phyloP scores from a whole-genome alignment of 2,888 invertebrate species.

The Epinotia bilunana region DNA sequence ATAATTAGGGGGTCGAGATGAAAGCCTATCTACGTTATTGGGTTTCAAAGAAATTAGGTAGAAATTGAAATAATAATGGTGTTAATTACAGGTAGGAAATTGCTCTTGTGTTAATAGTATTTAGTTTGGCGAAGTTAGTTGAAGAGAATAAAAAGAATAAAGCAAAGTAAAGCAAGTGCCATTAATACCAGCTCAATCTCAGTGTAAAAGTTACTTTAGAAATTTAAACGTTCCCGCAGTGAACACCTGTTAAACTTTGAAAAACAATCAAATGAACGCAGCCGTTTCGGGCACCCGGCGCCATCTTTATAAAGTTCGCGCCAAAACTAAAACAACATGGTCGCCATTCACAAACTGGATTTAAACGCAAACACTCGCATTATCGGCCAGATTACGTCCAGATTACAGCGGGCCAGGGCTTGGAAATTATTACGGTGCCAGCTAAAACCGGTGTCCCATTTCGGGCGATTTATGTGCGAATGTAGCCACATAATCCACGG shows the following conservation, averaged over 20 bases:
- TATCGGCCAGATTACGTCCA: constrained; percentile 83
- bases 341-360: constrained; percentile 69
- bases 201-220: constrained; percentile 42
- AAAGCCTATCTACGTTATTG: constrained; percentile 47
- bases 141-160: constrained; percentile 2
- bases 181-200: constrained; percentile 33
- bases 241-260: constrained; percentile 50
- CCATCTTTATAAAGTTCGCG: constrained; percentile 76
- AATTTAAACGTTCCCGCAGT: constrained; percentile 39
- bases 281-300: constrained; percentile 61
- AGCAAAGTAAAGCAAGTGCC: constrained; percentile 12
- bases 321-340: constrained; percentile 74
- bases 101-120: background rate
- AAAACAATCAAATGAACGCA: constrained; percentile 54
- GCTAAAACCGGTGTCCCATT: constrained; percentile 83
- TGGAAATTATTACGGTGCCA: constrained; percentile 81
- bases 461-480: constrained; percentile 81
- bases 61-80: constrained; percentile 30
- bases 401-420: constrained; percentile 80
- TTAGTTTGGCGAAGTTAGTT: constrained; percentile 20
- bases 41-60: constrained; percentile 46
- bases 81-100: constrained; percentile 29
- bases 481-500: constrained; percentile 77
- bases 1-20: constrained; percentile 52
- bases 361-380: constrained; percentile 79